These are phyloP conservation scores for Arbacia lixula DNA, from an alignment of 53 echinoderm and acorn worm species.

Conservation along the genomic window DNA sequence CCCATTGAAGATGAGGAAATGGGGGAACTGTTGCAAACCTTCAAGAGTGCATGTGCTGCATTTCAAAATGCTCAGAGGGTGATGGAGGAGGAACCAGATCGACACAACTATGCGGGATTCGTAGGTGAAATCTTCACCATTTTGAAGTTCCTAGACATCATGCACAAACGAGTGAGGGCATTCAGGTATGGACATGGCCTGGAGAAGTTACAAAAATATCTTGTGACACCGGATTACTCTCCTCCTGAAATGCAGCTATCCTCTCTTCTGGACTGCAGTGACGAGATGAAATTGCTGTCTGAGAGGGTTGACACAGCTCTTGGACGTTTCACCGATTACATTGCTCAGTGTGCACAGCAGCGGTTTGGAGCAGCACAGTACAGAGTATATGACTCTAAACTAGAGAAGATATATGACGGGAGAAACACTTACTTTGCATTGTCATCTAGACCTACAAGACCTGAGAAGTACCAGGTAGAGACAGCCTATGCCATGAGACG, in stretches of 20 bases:
- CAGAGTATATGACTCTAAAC: slow-evolving; percentile 15
- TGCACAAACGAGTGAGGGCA: slow-evolving; percentile 18
- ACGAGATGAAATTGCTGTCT: slow-evolving; percentile 9
- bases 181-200: background rate
- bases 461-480: background rate
- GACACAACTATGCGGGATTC: slow-evolving; percentile 25
- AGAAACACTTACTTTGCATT: slow-evolving; percentile 18
- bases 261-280: slow-evolving; percentile 6
- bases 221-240: background rate
- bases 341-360: slow-evolving; percentile 29
- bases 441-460: background rate
- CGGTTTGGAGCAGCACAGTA: background rate
- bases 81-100: slow-evolving; percentile 2
- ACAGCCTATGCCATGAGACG: slow-evolving; percentile 42
- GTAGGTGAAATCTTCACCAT: slow-evolving; percentile 19
- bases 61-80: slow-evolving; percentile 26
- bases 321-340: slow-evolving; percentile 11
- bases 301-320: slow-evolving; percentile 27
- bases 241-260: slow-evolving; percentile 1
- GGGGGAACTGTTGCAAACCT: background rate
- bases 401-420: background rate
- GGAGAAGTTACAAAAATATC: background rate
- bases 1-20: background rate
- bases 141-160: slow-evolving; percentile 24
- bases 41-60: background rate